Conservation (phyloP, 1,140 invertebrate species). For the Cyrtorhinus lividipennis region DNA sequence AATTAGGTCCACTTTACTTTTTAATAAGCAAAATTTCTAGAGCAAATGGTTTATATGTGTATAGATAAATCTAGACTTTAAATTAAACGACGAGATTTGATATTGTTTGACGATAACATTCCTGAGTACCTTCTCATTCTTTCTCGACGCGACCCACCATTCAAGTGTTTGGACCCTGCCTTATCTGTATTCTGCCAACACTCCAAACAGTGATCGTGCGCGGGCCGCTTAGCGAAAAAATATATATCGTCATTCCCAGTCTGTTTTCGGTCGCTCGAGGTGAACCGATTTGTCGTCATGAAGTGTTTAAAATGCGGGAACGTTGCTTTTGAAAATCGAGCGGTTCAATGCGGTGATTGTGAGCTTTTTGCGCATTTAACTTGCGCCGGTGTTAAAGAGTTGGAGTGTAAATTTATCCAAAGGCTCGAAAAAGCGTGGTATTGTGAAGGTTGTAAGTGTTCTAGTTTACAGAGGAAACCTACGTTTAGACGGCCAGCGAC, state of each 20-base stretch:
- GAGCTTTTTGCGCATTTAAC: neutral
- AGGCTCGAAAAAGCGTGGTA: neutral
- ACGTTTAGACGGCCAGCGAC: neutral
- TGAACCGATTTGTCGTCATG: no score
- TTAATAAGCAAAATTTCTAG: no score
- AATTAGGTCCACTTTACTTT: no score
- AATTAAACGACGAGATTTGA: no score
- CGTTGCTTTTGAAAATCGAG: neutral
- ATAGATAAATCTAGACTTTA: no score
- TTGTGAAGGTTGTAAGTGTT: neutral
- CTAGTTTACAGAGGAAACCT: neutral
- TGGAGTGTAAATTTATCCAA: neutral
- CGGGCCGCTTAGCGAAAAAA: no score
- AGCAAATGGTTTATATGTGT: no score
- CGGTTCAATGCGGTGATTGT: neutral
- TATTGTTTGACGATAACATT: no score
- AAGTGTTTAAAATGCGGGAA: neutral
- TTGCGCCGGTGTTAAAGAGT: neutral
- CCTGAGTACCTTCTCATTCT: no score
- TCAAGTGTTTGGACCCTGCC: neutral
- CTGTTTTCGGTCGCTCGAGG: no score
- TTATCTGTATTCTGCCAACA: slow-evolving; percentile 4
- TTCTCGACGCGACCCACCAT: no score
- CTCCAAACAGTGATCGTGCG: neutral
- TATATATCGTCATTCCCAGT: no score